Evolutionary conservation across 2,888 invertebrate species (phyloP), one percentile per base, ranked within the genome.

Genomic region (Agrilus mali): DNA sequence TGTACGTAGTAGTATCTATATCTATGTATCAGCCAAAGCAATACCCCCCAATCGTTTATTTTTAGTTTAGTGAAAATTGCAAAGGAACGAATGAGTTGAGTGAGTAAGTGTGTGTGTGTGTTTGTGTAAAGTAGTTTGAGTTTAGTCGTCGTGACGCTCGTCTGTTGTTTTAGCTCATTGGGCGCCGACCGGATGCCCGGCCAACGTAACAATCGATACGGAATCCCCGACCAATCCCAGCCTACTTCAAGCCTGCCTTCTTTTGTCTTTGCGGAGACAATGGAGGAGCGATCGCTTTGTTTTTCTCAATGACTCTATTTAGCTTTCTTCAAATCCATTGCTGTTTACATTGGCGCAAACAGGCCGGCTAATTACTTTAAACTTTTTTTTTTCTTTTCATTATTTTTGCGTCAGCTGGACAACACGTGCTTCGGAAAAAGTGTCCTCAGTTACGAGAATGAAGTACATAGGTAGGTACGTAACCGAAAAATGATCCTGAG

Each of bases 111-210:
- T n/a, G n/a, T 43, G 41, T 44, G 41, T 38, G 42, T 49, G 50
- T 54, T 50, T 54, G 60, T 27, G 10, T 8, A 22, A 7, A 27
- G 27, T 10, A 27, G 27, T 10, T n/a, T 27, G 10, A 27, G 27
- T 27, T 27, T 27, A 27, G 27, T 27, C 63, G 61, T 56, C 63
- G 63, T 62, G 64, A 60, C 60, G 61, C 56, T 51, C 55, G 48
- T 56, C 62, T 60, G 61, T 65, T 65, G 66, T 65, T 65, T 65
- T 65, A 65, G 65, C 66, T 66, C 63, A 65, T 65, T 65, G 65
- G 65, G 61, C 64, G 64, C 61, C 64, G 60, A 61, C 60, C 64
- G 64, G 62, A 61, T 61, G 60, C 63, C 60, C 60, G 61, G 61
- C 63, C 59, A 60, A 58, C 60, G 60, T 61, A 56, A 59, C 60